Conservation (phyloP, 2,797 vertebrate genomes). For the Pygocentrus nattereri region DNA sequence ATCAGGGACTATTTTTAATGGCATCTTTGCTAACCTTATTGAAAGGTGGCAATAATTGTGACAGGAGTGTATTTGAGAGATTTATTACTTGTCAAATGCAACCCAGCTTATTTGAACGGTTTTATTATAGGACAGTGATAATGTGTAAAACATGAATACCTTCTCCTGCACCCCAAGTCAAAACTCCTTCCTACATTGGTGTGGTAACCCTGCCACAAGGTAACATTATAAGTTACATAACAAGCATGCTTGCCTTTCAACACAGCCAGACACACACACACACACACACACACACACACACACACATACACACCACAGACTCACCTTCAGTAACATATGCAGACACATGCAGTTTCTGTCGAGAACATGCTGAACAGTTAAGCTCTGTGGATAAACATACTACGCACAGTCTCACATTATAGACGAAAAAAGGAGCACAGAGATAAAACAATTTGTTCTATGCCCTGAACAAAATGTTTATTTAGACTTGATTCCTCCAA, state of each 20-base stretch:
- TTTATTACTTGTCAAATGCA: not conserved
- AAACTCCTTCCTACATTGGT: not conserved
- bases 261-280: constrained; percentile 10
- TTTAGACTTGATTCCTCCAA: no score
- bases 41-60: not conserved
- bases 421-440: not conserved
- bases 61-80: not conserved
- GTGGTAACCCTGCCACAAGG: constrained; percentile 17
- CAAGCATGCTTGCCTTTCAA: constrained; percentile 43
- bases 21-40: not conserved
- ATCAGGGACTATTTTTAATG: not conserved
- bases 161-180: not conserved
- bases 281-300: constrained; percentile 21
- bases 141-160: not conserved
- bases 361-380: constrained; percentile 18
- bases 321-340: constrained; percentile 1
- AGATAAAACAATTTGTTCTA: not conserved
- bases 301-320: constrained; percentile 3
- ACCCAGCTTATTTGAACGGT: not conserved
- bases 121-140: not conserved
- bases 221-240: constrained; percentile 49
- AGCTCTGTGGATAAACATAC: not conserved
- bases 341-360: not conserved
- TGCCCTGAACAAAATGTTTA: not conserved
- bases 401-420: not conserved